Evolutionary conservation across 2,888 invertebrate genomes (phyloP).

Genomic region (Pristionchus maxplancki): DNA sequence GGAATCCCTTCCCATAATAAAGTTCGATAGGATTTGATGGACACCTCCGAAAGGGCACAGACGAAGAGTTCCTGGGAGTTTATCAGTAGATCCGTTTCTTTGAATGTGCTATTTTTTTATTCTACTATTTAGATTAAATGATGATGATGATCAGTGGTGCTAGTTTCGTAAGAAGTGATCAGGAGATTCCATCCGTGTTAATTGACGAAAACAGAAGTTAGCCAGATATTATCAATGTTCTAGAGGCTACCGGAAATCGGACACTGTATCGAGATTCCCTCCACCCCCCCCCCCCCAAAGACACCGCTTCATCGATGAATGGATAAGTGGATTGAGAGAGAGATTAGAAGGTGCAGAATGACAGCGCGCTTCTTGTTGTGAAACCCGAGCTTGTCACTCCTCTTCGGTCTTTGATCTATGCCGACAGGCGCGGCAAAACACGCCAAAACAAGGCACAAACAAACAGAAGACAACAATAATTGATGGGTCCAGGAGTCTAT

Average conservation of each 20-base stretch:
- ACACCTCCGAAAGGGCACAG: neutral
- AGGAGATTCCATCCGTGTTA: too few species aligned
- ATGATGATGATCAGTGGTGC: too few species aligned
- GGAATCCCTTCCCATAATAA: neutral
- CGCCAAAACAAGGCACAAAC: conserved; percentile 6
- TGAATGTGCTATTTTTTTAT: too few species aligned
- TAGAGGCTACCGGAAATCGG: too few species aligned
- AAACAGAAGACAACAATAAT: conserved; percentile 7
- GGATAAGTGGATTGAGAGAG: conserved; percentile 21
- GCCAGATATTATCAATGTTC: too few species aligned
- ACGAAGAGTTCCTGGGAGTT: neutral
- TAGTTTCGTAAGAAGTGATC: too few species aligned
- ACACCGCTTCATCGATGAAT: neutral
- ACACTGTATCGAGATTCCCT: neutral
- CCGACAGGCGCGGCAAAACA: conserved; percentile 16
- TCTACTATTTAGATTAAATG: too few species aligned
- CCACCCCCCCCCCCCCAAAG: neutral
- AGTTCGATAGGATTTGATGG: neutral
- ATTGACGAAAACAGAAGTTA: too few species aligned
- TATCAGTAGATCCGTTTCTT: too few species aligned
- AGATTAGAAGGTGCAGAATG: conserved; percentile 10
- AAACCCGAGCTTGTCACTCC: neutral
- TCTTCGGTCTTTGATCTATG: neutral
- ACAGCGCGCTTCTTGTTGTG: neutral
- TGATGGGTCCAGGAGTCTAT: neutral